Base-by-base conservation (phyloP, 2,888 invertebrate species). In the Craniophora ligustri region DNA sequence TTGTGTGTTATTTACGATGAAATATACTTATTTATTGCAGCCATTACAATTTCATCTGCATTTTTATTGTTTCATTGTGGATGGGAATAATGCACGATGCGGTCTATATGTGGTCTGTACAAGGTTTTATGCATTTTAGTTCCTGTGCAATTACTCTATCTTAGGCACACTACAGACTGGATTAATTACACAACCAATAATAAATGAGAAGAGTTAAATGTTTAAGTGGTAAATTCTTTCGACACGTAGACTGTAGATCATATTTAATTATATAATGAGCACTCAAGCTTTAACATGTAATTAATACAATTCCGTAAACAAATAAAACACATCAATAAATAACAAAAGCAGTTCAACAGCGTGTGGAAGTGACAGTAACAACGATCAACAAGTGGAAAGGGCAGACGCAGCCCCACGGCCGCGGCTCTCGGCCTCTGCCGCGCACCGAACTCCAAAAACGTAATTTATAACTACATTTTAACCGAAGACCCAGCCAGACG, bases 391-490 rank as follows among this genome's bases (percentile, higher is more conserved):
- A 61, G 71, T 67, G 68, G 68, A 64, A 75, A 72, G 70, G 65
- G 63, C 73, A 65, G 56, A 50, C 60, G 62, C 51, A 26, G 55
- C 35, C 55, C 58, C 67, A 54, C 57, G 42, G 49, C 57, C 58
- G 48, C 18, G n/a, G 2, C 30, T 6, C n/a, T 23, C 35, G 18
- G 18, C 11, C n/a, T 23, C 57, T 30, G 28, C 44, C 49, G 56
- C 54, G 16, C 56, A 19, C 53, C 49, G 67, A 77, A 71, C 78
- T 80, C 89, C 88, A 84, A 89, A 89, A 88, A 85, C 83, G 86
- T 86, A 88, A 90, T 90, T 91, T 90, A 91, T 89, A 89, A 88
- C 90, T 89, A 90, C 87, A 89, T 89, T 87, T 26, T 84, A 86
- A 79, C 67, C 81, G 85, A 85, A 77, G 83, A 87, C 78, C 81